Base-by-base conservation (phyloP, 2,888 invertebrate species). In the Carpatolechia fugitivella region DNA sequence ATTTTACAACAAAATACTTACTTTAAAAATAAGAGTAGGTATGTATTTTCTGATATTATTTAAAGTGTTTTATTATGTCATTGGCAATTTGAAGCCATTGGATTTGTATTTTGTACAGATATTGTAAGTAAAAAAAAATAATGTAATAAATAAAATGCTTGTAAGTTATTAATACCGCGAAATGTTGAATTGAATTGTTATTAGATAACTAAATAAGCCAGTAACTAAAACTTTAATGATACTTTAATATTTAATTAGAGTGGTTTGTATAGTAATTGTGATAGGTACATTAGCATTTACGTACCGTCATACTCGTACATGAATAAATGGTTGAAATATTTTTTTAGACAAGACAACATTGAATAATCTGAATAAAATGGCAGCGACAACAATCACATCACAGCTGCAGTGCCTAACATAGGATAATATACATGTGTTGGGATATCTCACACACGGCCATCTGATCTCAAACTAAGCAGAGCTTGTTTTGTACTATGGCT, bases 61-160 rank as follows among this genome's bases (percentile, higher is more conserved):
- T 24, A 3, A 5, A 3, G 51, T 29, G 50, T 13, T 53, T 36
- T 18, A 52, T 57, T 52, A 56, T 75, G 80, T 82, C 78, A 81
- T 82, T 82, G 80, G 79, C 79, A 80, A 80, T 75, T 70, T 56
- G 70, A 69, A 52, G 70, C 69, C 69, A 70, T 59, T 55, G 50
- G 57, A 48, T 63, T 57, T 54, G 20, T 58, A 50, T 54, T 44
- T 54, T 56, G 55, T 57, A 55, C 29, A 55, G 33, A 57, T 41
- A 53, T 29, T 24, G 24, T 29, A 20, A 29, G 13, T 24, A 13
- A 29, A 24, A 44, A 20, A 13, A 24, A 44, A 18, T 44, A 53
- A 44, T 44, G 29, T 56, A 41, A 52, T 33, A 29, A 54, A 33
- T 49, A 56, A 52, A 52, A 57, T 38, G 61, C 64, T 62, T 63